Evolutionary conservation across 1,140 invertebrate genomes (phyloP).

Genomic region (Hyposmocoma kahamanoa): DNA sequence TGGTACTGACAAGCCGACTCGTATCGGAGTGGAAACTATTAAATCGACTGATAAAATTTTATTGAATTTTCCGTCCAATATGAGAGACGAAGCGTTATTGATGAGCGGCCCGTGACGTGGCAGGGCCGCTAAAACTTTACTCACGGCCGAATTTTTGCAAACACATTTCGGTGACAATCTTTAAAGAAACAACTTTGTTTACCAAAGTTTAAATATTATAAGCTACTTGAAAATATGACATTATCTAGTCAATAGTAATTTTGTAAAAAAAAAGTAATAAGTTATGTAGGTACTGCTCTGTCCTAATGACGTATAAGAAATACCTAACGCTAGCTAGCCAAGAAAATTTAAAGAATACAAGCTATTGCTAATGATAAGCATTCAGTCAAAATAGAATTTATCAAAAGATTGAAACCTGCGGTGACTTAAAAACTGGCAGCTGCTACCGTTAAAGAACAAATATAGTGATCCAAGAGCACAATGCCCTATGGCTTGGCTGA

Average conservation of each 20-base stretch:
- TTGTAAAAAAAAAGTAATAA: not conserved
- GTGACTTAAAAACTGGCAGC: too few species aligned
- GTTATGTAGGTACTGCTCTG: not conserved
- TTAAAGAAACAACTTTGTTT: not conserved
- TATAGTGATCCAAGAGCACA: too few species aligned
- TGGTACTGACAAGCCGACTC: conserved; percentile 33
- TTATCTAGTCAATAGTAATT: not conserved
- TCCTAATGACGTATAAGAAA: too few species aligned
- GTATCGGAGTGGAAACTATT: conserved; percentile 43
- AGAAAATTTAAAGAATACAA: too few species aligned
- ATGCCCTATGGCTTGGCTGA: too few species aligned
- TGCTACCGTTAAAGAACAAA: too few species aligned
- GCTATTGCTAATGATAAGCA: too few species aligned
- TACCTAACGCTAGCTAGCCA: too few species aligned
- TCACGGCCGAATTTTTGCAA: too few species aligned
- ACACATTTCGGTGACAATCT: not conserved
- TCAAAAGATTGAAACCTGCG: too few species aligned
- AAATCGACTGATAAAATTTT: conserved; percentile 61
- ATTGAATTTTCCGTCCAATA: conserved; percentile 64
- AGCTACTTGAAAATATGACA: not conserved
- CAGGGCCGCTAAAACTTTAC: conserved; percentile 26
- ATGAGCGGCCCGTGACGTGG: conserved; percentile 40
- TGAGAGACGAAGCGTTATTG: conserved; percentile 49
- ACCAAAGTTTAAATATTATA: not conserved
- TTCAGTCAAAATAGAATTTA: too few species aligned